Evolutionary conservation across 2,888 invertebrate species (phyloP).

Genomic region (Lottia scabra): DNA sequence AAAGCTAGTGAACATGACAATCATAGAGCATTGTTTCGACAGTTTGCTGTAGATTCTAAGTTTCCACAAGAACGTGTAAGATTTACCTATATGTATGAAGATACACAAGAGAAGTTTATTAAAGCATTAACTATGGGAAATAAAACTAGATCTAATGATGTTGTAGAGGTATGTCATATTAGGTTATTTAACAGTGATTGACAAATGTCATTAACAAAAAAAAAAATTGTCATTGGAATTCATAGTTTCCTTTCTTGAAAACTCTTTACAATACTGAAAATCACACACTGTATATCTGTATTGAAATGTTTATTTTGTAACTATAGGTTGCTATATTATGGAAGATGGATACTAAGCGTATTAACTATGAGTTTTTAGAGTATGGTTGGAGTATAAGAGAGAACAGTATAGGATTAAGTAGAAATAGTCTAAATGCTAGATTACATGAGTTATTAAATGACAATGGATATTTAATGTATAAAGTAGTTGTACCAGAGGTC

Average conservation of each 20-base stretch:
- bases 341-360: conserved; percentile 85
- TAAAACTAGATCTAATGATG: conserved; percentile 36
- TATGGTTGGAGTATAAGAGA: conserved; percentile 73
- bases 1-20: conserved; percentile 74
- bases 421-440: conserved; percentile 41
- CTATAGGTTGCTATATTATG: conserved; percentile 86
- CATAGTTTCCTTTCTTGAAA: no score
- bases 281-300: no score
- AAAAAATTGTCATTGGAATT: no score
- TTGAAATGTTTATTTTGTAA: neutral
- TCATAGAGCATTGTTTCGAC: conserved; percentile 79
- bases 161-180: conserved; percentile 51
- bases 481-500: conserved; percentile 49
- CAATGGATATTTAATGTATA: conserved; percentile 47
- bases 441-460: conserved; percentile 49
- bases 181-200: no score
- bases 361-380: conserved; percentile 92
- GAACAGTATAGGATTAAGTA: conserved; percentile 57
- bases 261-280: no score
- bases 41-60: conserved; percentile 73
- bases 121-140: conserved; percentile 76
- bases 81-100: conserved; percentile 88
- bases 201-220: no score
- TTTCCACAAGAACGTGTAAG: conserved; percentile 77
- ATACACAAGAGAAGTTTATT: conserved; percentile 85